A percentile compares a stretch with the other conserved stretches of the same genome.
Conservation (phyloP, 2,113 vertebrate genomes). For the Columba livia region DNA sequence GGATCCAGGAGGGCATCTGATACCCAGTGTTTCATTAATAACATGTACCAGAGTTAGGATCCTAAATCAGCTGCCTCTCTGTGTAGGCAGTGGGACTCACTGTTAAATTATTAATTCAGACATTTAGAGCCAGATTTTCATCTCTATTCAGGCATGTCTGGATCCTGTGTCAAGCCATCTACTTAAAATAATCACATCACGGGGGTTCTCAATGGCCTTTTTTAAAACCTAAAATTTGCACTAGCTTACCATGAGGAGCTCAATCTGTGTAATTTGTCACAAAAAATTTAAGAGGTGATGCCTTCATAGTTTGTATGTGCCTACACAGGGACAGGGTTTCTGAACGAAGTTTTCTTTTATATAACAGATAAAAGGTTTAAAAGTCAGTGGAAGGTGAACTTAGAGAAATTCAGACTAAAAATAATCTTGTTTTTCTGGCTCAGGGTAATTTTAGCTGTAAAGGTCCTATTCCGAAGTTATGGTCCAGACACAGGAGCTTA, state of each 20-base stretch:
- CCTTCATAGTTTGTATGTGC: background rate
- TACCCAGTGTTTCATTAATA: background rate
- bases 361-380: slow-evolving; percentile 10
- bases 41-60: background rate
- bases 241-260: background rate
- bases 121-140: background rate
- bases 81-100: background rate
- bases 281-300: background rate
- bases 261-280: background rate
- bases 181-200: background rate
- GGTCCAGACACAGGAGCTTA: background rate
- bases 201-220: background rate
- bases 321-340: background rate
- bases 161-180: background rate
- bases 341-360: background rate
- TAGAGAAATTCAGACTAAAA: background rate
- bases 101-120: background rate
- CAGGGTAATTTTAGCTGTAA: background rate
- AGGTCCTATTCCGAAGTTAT: background rate
- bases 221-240: background rate
- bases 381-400: background rate
- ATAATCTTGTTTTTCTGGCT: background rate
- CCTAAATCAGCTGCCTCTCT: background rate
- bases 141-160: background rate
- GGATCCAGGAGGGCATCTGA: background rate